Base-by-base conservation (phyloP, 2,888 invertebrate species). In the Uloborus plumipes region DNA sequence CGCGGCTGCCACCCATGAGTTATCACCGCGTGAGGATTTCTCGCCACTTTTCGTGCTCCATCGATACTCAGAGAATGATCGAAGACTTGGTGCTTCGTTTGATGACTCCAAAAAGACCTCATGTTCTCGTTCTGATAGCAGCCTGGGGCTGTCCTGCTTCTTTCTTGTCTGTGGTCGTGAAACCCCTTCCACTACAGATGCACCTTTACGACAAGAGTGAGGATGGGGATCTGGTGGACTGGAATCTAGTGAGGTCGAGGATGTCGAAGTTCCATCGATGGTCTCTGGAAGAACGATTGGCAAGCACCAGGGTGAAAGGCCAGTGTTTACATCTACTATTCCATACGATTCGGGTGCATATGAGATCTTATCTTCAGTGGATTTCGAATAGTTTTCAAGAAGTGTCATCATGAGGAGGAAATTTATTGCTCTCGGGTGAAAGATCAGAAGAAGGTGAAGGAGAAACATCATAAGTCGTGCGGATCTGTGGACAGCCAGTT, bases 401-500 rank as follows among this genome's bases (percentile, higher is more conserved):
- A 69, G 65, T 80, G 80, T 80, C 80, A 80, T 80, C 80, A 64
- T 80, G 74, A 74, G 66, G 26, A 73, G 53, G 73, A 69, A 80
- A 80, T 80, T 64, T 74, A 80, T 80, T 74, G 74, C 59, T 70
- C 50, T 13, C 16, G 55, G 80, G 80, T 80, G 31, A 74, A 15
- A 74, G 80, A 31, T 74, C 64, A 26, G 26, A 39, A 47, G 18
- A 15, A 70, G 58, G 77, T 70, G 77, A 51, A 53, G 70, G 70
- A 71, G 66, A 66, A 58, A 72, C 65, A 78, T 59, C 78, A 50
- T 49, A 26, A 62, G 64, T 73, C 79, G 73, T 79, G 79, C 79
- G 51, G 67, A 53, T 62, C 58, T 50, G 73, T 47, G 67, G 73
- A 61, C 67, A 62, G 62, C 79, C 16, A 20, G 39, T 31, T 79